Base-by-base conservation (phyloP, 2,113 vertebrate species). In the Uria aalge region DNA sequence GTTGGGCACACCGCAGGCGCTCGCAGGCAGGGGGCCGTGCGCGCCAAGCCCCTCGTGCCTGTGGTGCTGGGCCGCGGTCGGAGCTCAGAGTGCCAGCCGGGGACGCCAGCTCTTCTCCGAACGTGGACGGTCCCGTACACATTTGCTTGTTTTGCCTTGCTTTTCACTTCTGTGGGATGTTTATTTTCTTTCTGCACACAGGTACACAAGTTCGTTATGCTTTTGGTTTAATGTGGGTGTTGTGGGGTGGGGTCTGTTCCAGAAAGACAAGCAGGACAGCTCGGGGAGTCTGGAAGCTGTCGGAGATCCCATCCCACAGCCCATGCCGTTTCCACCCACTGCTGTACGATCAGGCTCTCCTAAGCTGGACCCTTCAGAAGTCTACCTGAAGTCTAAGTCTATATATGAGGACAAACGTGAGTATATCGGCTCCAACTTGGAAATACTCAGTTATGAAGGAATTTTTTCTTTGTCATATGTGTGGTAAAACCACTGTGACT, bases 361-460 rank as follows among this genome's bases (percentile, higher is more conserved):
- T 34, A 99, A 99, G 92, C 98, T 98, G 43, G 99, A 99, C 94
- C 99, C 99, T 8, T 99, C 99, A 0, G 99, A 99, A 94, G 99
- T 99, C 94, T 99, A 99, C 98, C 97, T 99, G 97, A 99, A 99
- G 57, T 99, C 99, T 77, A 99, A 98, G 97, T 99, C 98, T 38
- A 97, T 99, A 17, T 97, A 99, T 67, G 99, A 99, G 97, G 99
- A 99, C 98, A 99, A 99, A 96, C 99, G 99, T 99, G 91, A 99
- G 99, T 99, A 77, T 15, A 27, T 76, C 36, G 18, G 12, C 43
- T 62, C 87, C 30, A n/a, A 32, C 16, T 47, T 45, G 41, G 55
- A 88, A 60, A 85, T 43, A 32, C 0, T 64, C 30, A 17, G 0
- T 63, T 43, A 14, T 3, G 26, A 73, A 48, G 50, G 43, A n/a